Evolutionary conservation across 2,888 invertebrate species (phyloP).

Genomic region (Abrostola tripartita): DNA sequence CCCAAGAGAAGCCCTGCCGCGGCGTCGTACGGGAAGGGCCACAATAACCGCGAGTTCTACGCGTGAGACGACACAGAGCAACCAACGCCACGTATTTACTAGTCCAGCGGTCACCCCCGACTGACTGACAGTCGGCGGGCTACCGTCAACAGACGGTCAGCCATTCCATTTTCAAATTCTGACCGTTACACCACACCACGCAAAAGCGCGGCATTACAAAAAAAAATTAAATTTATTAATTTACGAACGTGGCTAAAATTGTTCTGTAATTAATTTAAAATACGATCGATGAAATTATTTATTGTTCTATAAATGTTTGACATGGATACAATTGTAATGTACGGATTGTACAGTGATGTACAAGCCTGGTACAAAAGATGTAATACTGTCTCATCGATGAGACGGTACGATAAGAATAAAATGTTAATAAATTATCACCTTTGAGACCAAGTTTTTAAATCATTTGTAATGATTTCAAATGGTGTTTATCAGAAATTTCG

Average conservation of each 20-base stretch:
- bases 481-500: conserved; percentile 48
- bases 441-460: conserved; percentile 80
- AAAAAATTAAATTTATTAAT: conserved; percentile 34
- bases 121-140: conserved; percentile 39
- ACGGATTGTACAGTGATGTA: conserved; percentile 82
- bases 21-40: conserved; percentile 96
- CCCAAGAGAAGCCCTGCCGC: conserved; percentile 97
- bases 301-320: conserved; percentile 56
- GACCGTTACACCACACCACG: conserved; percentile 54
- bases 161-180: conserved; percentile 61
- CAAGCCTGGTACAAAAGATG: conserved; percentile 71
- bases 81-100: conserved; percentile 83
- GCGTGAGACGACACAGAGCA: conserved; percentile 93
- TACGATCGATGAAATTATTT: conserved; percentile 66
- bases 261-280: conserved; percentile 74
- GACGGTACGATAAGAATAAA: conserved; percentile 54
- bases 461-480: conserved; percentile 56
- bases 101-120: conserved; percentile 63
- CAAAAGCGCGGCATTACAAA: conserved; percentile 40
- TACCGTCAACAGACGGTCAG: conserved; percentile 35
- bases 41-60: conserved; percentile 98
- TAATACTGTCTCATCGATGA: conserved; percentile 60
- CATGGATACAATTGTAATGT: conserved; percentile 62
- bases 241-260: conserved; percentile 79
- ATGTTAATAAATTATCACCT: conserved; percentile 70